These are phyloP conservation scores for Hirtodrosophila histrioides DNA, from an alignment of 2,888 invertebrate genomes.

Conservation along the genomic window DNA sequence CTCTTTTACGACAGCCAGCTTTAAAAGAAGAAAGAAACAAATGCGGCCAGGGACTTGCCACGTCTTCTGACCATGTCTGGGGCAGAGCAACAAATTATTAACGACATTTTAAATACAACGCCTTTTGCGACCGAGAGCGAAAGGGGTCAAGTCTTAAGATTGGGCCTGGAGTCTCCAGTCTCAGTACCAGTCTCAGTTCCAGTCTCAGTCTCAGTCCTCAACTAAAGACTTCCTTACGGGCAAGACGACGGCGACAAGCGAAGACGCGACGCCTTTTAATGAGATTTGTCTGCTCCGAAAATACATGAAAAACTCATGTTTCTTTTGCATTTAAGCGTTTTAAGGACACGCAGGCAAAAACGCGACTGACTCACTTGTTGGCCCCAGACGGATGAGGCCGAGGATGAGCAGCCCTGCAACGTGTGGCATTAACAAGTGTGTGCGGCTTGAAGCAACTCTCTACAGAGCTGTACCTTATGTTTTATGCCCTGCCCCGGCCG, in stretches of 20 bases:
- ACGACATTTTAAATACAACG: slow-evolving; percentile 81
- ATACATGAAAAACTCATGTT: slow-evolving; percentile 73
- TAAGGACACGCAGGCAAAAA: slow-evolving; percentile 67
- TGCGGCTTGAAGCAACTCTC: slow-evolving; percentile 13
- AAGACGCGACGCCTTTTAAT: slow-evolving; percentile 77
- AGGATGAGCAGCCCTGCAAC: slow-evolving; percentile 36
- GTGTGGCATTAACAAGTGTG: slow-evolving; percentile 57
- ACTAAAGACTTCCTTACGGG: slow-evolving; percentile 18
- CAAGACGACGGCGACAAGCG: slow-evolving; percentile 30
- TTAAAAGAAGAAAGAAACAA: slow-evolving; percentile 32
- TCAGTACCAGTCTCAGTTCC: not conserved
- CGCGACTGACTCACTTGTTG: slow-evolving; percentile 32
- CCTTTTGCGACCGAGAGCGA: slow-evolving; percentile 52
- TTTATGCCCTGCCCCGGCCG: slow-evolving; percentile 61
- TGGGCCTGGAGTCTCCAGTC: slow-evolving; percentile 2
- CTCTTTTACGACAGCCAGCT: slow-evolving; percentile 66
- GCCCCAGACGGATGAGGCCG: slow-evolving; percentile 20
- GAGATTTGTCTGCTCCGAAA: slow-evolving; percentile 71
- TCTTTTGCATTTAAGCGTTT: slow-evolving; percentile 59
- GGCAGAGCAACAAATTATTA: slow-evolving; percentile 78
- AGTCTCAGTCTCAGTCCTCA: not conserved
- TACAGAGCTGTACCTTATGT: slow-evolving; percentile 47
- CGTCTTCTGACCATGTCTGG: slow-evolving; percentile 22
- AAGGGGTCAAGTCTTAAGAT: slow-evolving; percentile 48
- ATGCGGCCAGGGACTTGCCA: slow-evolving; percentile 32